Percentiles rank a stretch among this genome's conserved stretches.
Conservation (phyloP, 2,888 invertebrate genomes). For the Aelia acuminata region DNA sequence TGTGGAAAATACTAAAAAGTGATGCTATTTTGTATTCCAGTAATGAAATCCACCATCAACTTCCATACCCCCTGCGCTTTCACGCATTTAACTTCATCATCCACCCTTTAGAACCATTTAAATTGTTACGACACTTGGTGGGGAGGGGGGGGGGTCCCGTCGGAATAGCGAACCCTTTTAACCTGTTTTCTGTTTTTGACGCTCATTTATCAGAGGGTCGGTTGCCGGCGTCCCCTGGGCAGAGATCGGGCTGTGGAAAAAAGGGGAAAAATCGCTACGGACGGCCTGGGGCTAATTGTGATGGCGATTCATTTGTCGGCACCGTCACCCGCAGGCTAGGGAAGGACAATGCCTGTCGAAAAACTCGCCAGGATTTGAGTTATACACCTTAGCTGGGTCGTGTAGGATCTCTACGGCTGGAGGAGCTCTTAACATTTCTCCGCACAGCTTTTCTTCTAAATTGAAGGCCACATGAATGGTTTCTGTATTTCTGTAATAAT, state of each 20-base stretch:
- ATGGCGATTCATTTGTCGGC: conserved; percentile 57
- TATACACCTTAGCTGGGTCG: not conserved
- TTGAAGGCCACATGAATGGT: not conserved
- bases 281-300: conserved; percentile 56
- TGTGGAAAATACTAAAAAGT: not conserved
- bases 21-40: not conserved
- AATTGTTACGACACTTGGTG: conserved; percentile 20
- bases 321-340: conserved; percentile 51
- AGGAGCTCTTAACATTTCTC: not conserved
- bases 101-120: not conserved
- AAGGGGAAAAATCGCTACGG: conserved; percentile 44
- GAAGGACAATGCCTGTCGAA: conserved; percentile 29
- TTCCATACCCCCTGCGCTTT: not conserved
- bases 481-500: too few species aligned
- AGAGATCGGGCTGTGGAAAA: not conserved
- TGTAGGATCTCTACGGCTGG: not conserved
- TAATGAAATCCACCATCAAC: not conserved
- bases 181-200: conserved; percentile 57
- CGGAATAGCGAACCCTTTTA: conserved; percentile 21
- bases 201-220: conserved; percentile 50
- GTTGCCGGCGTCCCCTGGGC: not conserved
- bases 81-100: conserved; percentile 32
- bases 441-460: not conserved
- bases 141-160: not conserved
- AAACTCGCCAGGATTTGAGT: conserved; percentile 15